These are phyloP conservation scores for Pipistrellus nathusii DNA, from an alignment of 2,797 vertebrate genomes.

Conservation along the genomic window DNA sequence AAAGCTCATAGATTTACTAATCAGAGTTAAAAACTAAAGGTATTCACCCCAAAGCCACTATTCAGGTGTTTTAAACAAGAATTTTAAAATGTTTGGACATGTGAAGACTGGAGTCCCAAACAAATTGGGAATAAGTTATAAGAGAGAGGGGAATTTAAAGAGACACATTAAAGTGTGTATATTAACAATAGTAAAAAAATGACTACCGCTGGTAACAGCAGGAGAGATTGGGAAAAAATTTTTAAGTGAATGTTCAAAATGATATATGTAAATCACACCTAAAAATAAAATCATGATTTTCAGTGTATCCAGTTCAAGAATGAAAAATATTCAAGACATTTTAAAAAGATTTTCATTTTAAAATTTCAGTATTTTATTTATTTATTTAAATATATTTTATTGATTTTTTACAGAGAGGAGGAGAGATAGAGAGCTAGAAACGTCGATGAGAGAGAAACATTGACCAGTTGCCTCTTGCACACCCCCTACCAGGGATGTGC, in stretches of 20 bases:
- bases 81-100: slow-evolving; percentile 23
- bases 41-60: background rate
- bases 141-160: background rate
- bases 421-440: too few relatives aligned
- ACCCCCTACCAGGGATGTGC: too few relatives aligned
- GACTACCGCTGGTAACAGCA: background rate
- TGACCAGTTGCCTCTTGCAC: too few relatives aligned
- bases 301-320: slow-evolving; percentile 26
- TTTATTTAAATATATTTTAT: too few relatives aligned
- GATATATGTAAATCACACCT: background rate
- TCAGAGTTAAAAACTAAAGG: background rate
- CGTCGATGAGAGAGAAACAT: too few relatives aligned
- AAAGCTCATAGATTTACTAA: background rate
- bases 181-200: slow-evolving; percentile 14
- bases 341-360: background rate
- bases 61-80: background rate
- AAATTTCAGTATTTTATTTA: slow-evolving; percentile 35
- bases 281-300: slow-evolving; percentile 31
- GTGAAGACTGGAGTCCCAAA: background rate
- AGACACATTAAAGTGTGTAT: background rate
- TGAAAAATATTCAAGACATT: background rate
- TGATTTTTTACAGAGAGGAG: too few relatives aligned
- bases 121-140: slow-evolving; percentile 7
- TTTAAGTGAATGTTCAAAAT: background rate
- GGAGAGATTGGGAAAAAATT: background rate